Evolutionary conservation across 2,888 invertebrate genomes (phyloP), one percentile per base, ranked within the genome.

Genomic region (Drosophila antonietae): DNA sequence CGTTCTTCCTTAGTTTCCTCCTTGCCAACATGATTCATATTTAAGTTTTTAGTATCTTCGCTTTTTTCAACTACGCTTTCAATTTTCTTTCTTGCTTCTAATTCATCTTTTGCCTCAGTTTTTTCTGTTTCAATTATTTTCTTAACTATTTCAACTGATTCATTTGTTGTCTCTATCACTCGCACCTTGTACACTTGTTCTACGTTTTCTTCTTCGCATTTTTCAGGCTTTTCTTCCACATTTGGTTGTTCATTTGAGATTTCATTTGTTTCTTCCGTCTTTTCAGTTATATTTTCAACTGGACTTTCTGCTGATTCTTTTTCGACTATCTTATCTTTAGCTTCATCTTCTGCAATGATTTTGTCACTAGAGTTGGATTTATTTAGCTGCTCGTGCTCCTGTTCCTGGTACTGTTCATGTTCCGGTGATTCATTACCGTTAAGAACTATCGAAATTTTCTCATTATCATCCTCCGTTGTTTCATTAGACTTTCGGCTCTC

Each of bases 401-500:
- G 28, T 23, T 41, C 31, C 41, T 1, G 23, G n/a, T 41, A 5
- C 10, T 47, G 31, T 1, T 68, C 8, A 14, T 44, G n/a, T 1
- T 68, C 55, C 14, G 52, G 8, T 14, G 46, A 23, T 44, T 80
- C 71, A 31, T 43, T 69, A 2, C 73, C 75, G 71, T 74, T 75
- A 0, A 35, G 14, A n/a, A 39, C n/a, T 10, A 35, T 31, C 4
- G 59, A 12, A 8, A 39, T 23, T 28, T 59, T 70, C 14, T 55
- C 41, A 6, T 53, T 53, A 15, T 18, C 49, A 47, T 58, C 31
- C 9, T 28, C n/a, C 9, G 14, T 15, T 8, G 9, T 7, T 44
- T 69, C 65, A 9, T 53, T 33, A 6, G 8, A 10, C 46, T 67
- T 80, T 6, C 47, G n/a, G 10, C 62, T 75, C n/a, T 89, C 82